phyloP scores from a whole-genome alignment of 2,888 invertebrate species.

The Miltochrista miniata region DNA sequence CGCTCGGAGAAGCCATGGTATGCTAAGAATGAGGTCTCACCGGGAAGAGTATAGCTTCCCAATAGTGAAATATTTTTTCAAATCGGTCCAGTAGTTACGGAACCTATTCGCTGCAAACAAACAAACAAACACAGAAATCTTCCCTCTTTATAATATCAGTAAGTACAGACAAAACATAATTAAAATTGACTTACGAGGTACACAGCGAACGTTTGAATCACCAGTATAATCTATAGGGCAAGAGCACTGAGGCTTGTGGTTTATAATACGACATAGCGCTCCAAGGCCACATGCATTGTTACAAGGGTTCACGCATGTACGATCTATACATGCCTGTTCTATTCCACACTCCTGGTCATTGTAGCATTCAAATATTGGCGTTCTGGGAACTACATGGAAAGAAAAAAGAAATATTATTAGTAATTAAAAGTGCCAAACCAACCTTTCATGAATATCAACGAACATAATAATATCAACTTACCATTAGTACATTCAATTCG shows the following conservation, averaged over 20 bases:
- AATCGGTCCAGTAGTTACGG: no score
- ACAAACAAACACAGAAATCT: no score
- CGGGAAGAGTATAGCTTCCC: no score
- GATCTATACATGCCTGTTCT: constrained; percentile 90
- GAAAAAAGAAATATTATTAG: background rate
- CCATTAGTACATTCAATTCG: constrained; percentile 88
- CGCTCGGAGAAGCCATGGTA: no score
- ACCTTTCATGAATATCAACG: background rate
- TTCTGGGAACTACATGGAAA: constrained; percentile 64
- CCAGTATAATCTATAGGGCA: constrained; percentile 92
- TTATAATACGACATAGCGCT: constrained; percentile 92
- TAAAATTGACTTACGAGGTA: constrained; percentile 87
- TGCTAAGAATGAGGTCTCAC: no score
- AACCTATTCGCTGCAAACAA: no score
- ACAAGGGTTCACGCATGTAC: constrained; percentile 92
- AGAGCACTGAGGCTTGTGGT: constrained; percentile 89
- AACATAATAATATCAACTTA: constrained; percentile 44
- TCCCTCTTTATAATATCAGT: no score
- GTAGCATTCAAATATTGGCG: constrained; percentile 86
- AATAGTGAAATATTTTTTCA: no score
- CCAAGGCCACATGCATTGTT: constrained; percentile 89
- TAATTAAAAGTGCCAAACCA: background rate
- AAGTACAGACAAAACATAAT: background rate
- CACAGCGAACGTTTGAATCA: constrained; percentile 87
- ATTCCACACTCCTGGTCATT: constrained; percentile 89